These are phyloP conservation scores for Macropis europaea DNA, from an alignment of 2,888 invertebrate genomes.

Conservation along the genomic window DNA sequence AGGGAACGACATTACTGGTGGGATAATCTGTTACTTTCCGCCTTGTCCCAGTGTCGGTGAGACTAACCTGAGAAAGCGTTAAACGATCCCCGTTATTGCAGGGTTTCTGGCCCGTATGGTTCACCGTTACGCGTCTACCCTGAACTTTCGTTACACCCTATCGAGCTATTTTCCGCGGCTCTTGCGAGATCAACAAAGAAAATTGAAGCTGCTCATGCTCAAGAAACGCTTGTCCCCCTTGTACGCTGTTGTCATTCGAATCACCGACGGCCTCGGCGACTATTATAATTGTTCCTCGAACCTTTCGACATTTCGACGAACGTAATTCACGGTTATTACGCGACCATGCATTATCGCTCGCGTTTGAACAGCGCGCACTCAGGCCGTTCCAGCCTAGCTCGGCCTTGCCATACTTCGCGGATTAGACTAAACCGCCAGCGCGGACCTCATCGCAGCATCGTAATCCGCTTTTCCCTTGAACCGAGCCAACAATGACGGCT, in stretches of 20 bases:
- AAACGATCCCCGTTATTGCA: too few relatives aligned
- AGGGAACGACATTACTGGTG: too few relatives aligned
- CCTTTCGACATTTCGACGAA: constrained; percentile 16
- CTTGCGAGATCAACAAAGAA: too few relatives aligned
- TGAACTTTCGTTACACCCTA: too few relatives aligned
- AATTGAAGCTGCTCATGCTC: too few relatives aligned
- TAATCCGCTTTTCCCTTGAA: constrained; percentile 59
- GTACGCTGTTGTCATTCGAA: too few relatives aligned
- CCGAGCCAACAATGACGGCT: constrained; percentile 1
- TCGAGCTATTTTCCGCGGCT: too few relatives aligned
- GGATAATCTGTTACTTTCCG: too few relatives aligned
- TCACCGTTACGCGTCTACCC: too few relatives aligned
- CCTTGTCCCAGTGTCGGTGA: too few relatives aligned
- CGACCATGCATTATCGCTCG: constrained; percentile 16
- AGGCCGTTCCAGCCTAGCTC: neutral
- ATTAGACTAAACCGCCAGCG: constrained; percentile 17
- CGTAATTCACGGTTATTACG: constrained; percentile 8
- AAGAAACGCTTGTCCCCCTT: neutral
- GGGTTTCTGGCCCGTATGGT: too few relatives aligned
- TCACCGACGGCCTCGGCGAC: neutral
- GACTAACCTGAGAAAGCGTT: too few relatives aligned
- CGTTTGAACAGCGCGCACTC: constrained; percentile 7
- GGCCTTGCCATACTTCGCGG: neutral
- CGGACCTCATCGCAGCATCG: constrained; percentile 32
- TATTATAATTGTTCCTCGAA: constrained; percentile 21